Evolutionary conservation across 1,140 invertebrate genomes (phyloP), one percentile per base, ranked within the genome.

Genomic region (Chionoecetes opilio): DNA sequence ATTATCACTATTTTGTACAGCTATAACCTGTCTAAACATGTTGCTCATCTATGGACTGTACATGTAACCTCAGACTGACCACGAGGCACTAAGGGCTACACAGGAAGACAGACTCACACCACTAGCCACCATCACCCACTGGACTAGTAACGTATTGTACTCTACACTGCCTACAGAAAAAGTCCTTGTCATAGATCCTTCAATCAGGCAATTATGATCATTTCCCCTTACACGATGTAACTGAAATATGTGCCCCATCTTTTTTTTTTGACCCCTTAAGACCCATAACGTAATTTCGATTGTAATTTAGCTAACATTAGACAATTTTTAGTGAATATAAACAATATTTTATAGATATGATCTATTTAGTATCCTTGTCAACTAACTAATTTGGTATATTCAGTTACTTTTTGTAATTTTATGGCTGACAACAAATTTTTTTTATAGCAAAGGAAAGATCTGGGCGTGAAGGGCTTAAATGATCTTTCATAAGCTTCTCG

Each of bases 1-100:
- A 87, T 93, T 53, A 41, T 93, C 92, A 87, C 35, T 26, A 11
- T 34, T 93, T 87, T 93, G 85, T 93, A 93, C 92, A 93, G 63
- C 85, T 87, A 41, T 53, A 53, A 32, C 85, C 85, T 87, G 85
- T 35, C 82, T 84, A 92, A 37, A 92, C 91, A 84, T 9, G 34
- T 37, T 38, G 37, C 34, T 87, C 85, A 21, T 75, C 63, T 75
- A 75, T 75, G 63, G 11, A 75, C 63, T 26, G n/a, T 75, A 75
- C 63, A 75, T n/a, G 63, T n/a, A 5, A n/a, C 21, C 21, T 75
- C 63, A 75, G 63, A 75, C 63, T 75, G 63, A 26, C 63, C n/a
- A n/a, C 21, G 63, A 75, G 63, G 63, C 63, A 75, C 63, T 75
- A 75, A 75, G 26, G 63, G 21, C 63, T 75, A 75, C 8, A 75